Evolutionary conservation across 1,140 invertebrate species (phyloP).

Genomic region (Littorina saxatilis): DNA sequence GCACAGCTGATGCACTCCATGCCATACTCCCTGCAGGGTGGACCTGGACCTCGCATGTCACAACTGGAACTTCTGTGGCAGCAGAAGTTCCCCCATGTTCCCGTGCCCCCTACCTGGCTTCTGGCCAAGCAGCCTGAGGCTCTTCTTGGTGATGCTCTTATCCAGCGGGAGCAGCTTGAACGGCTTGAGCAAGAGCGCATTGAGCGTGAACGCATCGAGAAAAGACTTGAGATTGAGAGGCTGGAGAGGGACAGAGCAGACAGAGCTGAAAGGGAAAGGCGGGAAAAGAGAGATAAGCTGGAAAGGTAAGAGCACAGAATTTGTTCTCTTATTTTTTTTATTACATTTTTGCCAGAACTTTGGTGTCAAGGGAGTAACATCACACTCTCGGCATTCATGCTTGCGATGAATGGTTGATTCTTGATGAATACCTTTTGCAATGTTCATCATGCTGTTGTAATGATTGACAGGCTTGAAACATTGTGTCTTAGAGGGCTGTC

Average conservation of each 20-base stretch:
- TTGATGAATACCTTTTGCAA: too few relatives aligned
- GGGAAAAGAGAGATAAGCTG: slow-evolving; percentile 38
- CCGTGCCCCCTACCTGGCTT: slow-evolving; percentile 70
- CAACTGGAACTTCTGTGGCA: slow-evolving; percentile 74
- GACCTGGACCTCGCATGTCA: slow-evolving; percentile 67
- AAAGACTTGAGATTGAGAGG: slow-evolving; percentile 45
- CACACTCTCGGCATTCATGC: too few relatives aligned
- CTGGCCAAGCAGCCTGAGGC: slow-evolving; percentile 69
- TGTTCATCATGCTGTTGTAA: too few relatives aligned
- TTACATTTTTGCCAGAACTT: too few relatives aligned
- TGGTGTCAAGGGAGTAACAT: too few relatives aligned
- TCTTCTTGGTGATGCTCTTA: slow-evolving; percentile 74
- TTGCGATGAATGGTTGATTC: too few relatives aligned
- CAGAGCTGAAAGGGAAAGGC: slow-evolving; percentile 38
- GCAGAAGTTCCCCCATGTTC: slow-evolving; percentile 71
- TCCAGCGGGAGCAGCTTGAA: slow-evolving; percentile 71
- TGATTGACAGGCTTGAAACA: too few relatives aligned
- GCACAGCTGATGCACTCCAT: slow-evolving; percentile 50
- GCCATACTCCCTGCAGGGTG: slow-evolving; percentile 53
- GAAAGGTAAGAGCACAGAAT: slow-evolving; percentile 39
- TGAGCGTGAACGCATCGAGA: slow-evolving; percentile 65
- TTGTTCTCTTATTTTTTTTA: slow-evolving; percentile 13
- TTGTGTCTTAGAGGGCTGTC: too few relatives aligned
- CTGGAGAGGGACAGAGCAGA: slow-evolving; percentile 43
- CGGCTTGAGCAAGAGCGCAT: slow-evolving; percentile 69